Evolutionary conservation across 2,888 invertebrate genomes (phyloP).

Genomic region (Hydrotaea diabolus): DNA sequence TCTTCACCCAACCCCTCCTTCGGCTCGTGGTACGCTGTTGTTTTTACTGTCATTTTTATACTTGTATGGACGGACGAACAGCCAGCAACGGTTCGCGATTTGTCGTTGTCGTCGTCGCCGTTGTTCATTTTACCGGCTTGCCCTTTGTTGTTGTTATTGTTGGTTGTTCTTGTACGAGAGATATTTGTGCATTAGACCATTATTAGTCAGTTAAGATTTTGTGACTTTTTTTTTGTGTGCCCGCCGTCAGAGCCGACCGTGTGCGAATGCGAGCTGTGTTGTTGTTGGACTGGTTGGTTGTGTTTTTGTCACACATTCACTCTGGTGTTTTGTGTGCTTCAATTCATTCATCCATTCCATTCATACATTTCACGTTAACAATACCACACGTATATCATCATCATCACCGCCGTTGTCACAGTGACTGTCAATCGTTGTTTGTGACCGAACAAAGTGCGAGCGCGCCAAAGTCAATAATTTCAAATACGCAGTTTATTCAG

Average conservation of each 20-base stretch:
- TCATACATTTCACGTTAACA: slow-evolving; percentile 62
- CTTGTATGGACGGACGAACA: slow-evolving; percentile 16
- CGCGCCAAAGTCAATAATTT: slow-evolving; percentile 58
- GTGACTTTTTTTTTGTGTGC: slow-evolving; percentile 9
- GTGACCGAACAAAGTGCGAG: slow-evolving; percentile 40
- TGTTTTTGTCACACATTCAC: slow-evolving; percentile 44
- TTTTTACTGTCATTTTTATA: slow-evolving; percentile 38
- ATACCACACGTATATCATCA: slow-evolving; percentile 45
- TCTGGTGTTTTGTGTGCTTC: slow-evolving; percentile 41
- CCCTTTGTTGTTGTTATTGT: neutral
- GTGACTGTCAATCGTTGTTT: neutral
- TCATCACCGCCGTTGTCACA: slow-evolving; percentile 6
- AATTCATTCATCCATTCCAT: slow-evolving; percentile 43
- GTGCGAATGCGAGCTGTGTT: slow-evolving; percentile 17
- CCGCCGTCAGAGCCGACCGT: neutral
- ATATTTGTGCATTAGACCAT: slow-evolving; percentile 65
- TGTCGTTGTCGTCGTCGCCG: slow-evolving; percentile 16
- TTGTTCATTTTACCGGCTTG: neutral
- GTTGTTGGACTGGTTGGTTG: neutral
- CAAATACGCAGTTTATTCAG: slow-evolving; percentile 34
- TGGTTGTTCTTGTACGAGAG: too few species aligned
- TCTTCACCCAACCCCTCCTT: too few species aligned
- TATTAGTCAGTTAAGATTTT: slow-evolving; percentile 67
- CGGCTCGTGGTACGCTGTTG: neutral
- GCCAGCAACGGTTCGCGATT: slow-evolving; percentile 2